A percentile compares a stretch with the other conserved stretches of the same genome.
Evolutionary conservation across 2,888 invertebrate species (phyloP).

Genomic region (Sarcophaga variegata): DNA sequence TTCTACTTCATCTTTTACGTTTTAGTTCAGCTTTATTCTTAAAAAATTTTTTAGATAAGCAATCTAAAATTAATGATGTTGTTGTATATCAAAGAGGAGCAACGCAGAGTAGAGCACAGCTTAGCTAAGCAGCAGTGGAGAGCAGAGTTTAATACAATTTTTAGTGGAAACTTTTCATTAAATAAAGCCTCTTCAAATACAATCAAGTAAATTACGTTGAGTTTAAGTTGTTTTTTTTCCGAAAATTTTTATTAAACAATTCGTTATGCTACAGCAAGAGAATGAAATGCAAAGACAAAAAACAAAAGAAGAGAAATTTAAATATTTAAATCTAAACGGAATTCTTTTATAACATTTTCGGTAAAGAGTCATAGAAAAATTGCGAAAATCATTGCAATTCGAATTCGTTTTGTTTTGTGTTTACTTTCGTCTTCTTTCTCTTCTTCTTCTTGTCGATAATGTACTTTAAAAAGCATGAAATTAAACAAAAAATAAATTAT

Average conservation of each 20-base stretch:
- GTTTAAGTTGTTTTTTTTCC: slow-evolving; percentile 35
- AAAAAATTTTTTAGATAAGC: slow-evolving; percentile 68
- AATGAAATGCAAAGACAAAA: slow-evolving; percentile 4
- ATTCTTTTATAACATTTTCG: not conserved
- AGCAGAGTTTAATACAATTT: not conserved
- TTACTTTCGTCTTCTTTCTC: not conserved
- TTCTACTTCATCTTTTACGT: not conserved
- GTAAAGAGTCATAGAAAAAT: not conserved
- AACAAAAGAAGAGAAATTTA: slow-evolving; percentile 49
- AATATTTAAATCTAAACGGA: slow-evolving; percentile 36
- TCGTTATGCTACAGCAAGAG: slow-evolving; percentile 58
- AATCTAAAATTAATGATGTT: slow-evolving; percentile 73
- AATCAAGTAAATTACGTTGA: slow-evolving; percentile 47
- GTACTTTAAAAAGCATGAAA: slow-evolving; percentile 65
- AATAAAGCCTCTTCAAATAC: slow-evolving; percentile 40
- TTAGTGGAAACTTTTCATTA: slow-evolving; percentile 60
- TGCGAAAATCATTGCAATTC: no score
- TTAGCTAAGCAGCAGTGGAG: slow-evolving; percentile 24
- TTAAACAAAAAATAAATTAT: slow-evolving; percentile 55
- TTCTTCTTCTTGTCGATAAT: slow-evolving; percentile 14
- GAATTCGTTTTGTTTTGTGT: slow-evolving; percentile 6
- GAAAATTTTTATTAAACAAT: slow-evolving; percentile 53
- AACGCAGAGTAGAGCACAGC: slow-evolving; percentile 19
- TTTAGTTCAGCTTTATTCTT: slow-evolving; percentile 46
- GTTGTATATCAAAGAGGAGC: slow-evolving; percentile 49